Conservation (phyloP, 2,797 vertebrate genomes). For the Melanotaenia trifasciata region DNA sequence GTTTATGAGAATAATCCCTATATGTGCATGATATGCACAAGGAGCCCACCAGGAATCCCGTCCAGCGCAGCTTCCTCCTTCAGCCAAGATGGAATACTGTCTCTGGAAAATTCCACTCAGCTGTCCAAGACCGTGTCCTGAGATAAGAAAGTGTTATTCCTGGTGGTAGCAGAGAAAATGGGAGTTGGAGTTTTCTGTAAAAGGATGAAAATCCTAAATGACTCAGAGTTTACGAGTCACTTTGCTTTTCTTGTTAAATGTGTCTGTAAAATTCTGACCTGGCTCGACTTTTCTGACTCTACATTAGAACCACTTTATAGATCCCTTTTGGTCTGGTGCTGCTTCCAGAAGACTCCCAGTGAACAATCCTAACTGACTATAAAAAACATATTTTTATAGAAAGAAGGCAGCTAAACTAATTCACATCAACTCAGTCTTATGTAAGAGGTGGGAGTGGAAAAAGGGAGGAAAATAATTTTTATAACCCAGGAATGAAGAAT, state of each 20-base stretch:
- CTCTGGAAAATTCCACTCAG: slow-evolving; percentile 76
- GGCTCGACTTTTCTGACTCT: slow-evolving; percentile 7
- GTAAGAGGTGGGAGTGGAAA: slow-evolving; percentile 41
- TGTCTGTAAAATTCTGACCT: slow-evolving; percentile 6
- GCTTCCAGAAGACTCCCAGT: neutral
- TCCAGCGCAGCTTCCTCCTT: slow-evolving; percentile 51
- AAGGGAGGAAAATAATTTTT: slow-evolving; percentile 13
- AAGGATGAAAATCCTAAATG: slow-evolving; percentile 27
- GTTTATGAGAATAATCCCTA: slow-evolving; percentile 69
- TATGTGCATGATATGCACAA: slow-evolving; percentile 63
- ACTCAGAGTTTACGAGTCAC: neutral
- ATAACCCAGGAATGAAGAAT: slow-evolving; percentile 28
- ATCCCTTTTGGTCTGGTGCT: neutral
- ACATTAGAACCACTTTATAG: slow-evolving; percentile 1
- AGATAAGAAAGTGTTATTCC: slow-evolving; percentile 69
- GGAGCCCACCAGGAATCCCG: slow-evolving; percentile 26
- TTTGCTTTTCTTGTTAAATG: too few relatives aligned
- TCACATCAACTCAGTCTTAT: slow-evolving; percentile 30
- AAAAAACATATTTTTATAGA: neutral
- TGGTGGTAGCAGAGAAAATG: slow-evolving; percentile 52
- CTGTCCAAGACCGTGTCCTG: slow-evolving; percentile 68
- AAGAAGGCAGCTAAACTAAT: slow-evolving; percentile 1
- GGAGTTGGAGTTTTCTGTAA: slow-evolving; percentile 30
- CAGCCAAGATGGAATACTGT: slow-evolving; percentile 37
- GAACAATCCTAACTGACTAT: too few relatives aligned